These are phyloP conservation scores for Chelonia mydas DNA, from an alignment of 2,797 vertebrate species.

Conservation along the genomic window DNA sequence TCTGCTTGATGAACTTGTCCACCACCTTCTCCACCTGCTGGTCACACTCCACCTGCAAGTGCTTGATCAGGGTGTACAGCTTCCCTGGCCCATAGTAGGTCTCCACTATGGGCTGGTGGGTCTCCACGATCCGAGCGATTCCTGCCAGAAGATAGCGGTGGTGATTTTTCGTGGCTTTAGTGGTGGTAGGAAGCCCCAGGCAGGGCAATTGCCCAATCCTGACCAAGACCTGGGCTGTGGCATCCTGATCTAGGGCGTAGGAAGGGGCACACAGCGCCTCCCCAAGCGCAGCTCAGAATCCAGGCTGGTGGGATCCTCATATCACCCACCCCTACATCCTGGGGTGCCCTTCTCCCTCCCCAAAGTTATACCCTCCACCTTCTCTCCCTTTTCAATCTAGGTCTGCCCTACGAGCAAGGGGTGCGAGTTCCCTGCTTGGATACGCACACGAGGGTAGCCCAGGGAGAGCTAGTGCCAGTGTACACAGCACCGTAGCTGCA, in stretches of 20 bases:
- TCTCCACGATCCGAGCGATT: constrained; percentile 96
- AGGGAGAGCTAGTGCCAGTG: not conserved
- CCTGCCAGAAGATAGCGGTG: constrained; percentile 77
- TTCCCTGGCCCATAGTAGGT: constrained; percentile 96
- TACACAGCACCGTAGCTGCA: too few relatives aligned
- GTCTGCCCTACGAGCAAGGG: not conserved
- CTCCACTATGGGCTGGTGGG: constrained; percentile 97
- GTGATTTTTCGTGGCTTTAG: not conserved
- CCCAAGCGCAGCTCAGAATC: not conserved
- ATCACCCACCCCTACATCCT: accelerated
- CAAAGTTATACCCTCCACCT: not conserved
- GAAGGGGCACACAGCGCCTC: not conserved
- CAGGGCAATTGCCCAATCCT: not conserved
- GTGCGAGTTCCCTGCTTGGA: not conserved
- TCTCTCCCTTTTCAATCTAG: not conserved
- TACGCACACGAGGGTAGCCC: not conserved
- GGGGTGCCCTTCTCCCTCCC: not conserved
- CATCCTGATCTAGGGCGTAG: not conserved
- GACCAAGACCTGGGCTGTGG: not conserved
- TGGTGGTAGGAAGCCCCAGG: not conserved
- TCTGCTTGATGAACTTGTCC: constrained; percentile 93
- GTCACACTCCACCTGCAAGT: constrained; percentile 96
- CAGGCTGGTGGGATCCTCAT: not conserved
- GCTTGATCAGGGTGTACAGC: constrained; percentile 92
- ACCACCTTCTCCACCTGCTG: constrained; percentile 94